These are phyloP conservation scores for Danio aesculapii DNA, from an alignment of 2,797 vertebrate genomes.

Conservation along the genomic window DNA sequence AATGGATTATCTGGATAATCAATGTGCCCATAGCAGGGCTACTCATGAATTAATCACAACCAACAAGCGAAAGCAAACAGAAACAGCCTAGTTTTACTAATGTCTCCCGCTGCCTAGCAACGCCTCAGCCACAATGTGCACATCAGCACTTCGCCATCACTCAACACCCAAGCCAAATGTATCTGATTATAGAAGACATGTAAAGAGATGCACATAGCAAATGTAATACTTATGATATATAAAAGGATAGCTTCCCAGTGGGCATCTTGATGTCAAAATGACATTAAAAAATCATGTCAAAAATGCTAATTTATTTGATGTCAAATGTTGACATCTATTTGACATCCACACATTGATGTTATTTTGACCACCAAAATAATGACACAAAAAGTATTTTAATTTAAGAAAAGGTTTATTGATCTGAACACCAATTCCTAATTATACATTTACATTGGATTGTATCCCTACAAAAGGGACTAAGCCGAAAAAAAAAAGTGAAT, in stretches of 20 bases:
- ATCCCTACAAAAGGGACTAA: too few species aligned
- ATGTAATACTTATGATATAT: background rate
- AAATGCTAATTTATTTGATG: too few species aligned
- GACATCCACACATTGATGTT: too few species aligned
- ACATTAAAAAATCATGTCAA: too few species aligned
- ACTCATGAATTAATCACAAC: constrained; percentile 78
- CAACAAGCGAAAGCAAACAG: constrained; percentile 64
- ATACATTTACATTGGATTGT: too few species aligned
- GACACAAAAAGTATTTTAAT: too few species aligned
- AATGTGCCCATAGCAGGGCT: constrained; percentile 71
- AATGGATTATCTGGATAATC: constrained; percentile 79
- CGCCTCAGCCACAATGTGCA: constrained; percentile 55
- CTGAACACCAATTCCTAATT: too few species aligned
- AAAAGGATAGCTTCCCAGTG: background rate
- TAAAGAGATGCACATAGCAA: constrained; percentile 56
- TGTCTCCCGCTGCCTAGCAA: constrained; percentile 56
- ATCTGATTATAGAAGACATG: constrained; percentile 52
- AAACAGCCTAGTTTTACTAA: constrained; percentile 67
- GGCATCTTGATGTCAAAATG: too few species aligned
- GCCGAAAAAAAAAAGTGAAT: too few species aligned
- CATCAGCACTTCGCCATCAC: constrained; percentile 58
- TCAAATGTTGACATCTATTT: too few species aligned
- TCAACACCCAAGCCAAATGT: constrained; percentile 39
- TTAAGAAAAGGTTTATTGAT: too few species aligned
- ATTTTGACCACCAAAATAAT: too few species aligned